Evolutionary conservation across 37 sponge, comb jelly and placozoan species (phyloP), one percentile per base, ranked within the genome.

Genomic region (Axinella damicornis): DNA sequence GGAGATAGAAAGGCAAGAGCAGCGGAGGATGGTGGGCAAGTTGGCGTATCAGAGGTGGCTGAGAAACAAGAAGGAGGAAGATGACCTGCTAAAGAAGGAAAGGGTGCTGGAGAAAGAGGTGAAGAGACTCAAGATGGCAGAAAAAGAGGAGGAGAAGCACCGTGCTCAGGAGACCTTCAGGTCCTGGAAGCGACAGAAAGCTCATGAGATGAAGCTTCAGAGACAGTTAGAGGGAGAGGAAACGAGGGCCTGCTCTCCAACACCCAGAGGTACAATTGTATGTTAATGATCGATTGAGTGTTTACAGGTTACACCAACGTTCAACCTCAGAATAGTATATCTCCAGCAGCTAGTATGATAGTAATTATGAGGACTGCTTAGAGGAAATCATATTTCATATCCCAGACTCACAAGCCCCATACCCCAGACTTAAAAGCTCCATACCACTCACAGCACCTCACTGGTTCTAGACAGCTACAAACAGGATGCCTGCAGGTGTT

Each of bases 141-240:
- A 69, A 25, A 38, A 57, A 33, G 19, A 25, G 30, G 77, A 68
- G 31, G 30, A 68, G 58, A 67, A 57, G 40, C 36, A 61, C 64
- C 72, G 46, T 46, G 73, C 87, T 61, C 35, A 81, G 71, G 74
- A 79, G 76, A 37, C 73, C 9, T 89, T 46, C 63, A 35, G 71
- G 19, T 33, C 53, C 11, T 94, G 94, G 94, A 94, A 81, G 62
- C 28, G 6, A 19, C 71, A 76, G 56, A 89, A 93, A 69, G 83
- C 85, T 36, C 2, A 64, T 22, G 87, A 94, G 60, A 28, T 57
- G 16, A 59, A 55, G 33, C 53, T 76, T 24, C 39, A 76, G 66
- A 73, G 53, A 52, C 33, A 57, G 53, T n/a, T 24, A 30, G 46
- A 28, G n/a, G 67, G 24, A 2, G 37, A 35, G 12, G 28, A 22